Evolutionary conservation across 2,888 invertebrate genomes (phyloP).

Genomic region (Erynnis tages): DNA sequence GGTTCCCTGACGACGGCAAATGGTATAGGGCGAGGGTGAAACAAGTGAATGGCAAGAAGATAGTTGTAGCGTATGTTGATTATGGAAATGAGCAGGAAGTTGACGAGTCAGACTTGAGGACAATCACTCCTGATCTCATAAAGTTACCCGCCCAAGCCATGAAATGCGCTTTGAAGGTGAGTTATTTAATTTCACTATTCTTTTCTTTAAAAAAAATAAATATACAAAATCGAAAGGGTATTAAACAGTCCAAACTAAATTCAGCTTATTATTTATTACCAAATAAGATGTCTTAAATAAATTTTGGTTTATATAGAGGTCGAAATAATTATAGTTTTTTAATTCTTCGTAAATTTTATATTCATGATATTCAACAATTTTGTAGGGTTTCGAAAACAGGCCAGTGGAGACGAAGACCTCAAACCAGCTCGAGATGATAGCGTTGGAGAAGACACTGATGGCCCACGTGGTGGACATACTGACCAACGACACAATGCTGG

Average conservation of each 20-base stretch:
- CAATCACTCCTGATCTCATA: constrained; percentile 84
- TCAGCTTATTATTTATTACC: no score
- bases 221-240: no score
- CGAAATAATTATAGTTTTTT: no score
- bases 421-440: constrained; percentile 85
- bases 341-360: no score
- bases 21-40: constrained; percentile 95
- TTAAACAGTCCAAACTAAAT: no score
- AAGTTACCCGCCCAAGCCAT: constrained; percentile 87
- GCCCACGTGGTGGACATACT: constrained; percentile 81
- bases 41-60: constrained; percentile 79
- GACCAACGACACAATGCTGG: constrained; percentile 78
- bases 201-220: no score
- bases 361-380: no score
- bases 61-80: constrained; percentile 93
- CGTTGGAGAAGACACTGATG: constrained; percentile 83
- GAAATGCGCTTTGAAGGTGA: constrained; percentile 86
- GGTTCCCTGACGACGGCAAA: constrained; percentile 88
- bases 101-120: constrained; percentile 79
- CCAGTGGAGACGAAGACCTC: constrained; percentile 79
- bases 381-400: constrained; percentile 77
- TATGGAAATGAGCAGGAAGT: constrained; percentile 97
- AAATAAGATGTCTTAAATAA: no score
- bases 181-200: constrained; percentile 24
- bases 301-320: no score